These are phyloP conservation scores for Phthorimaea operculella DNA, from an alignment of 1,140 invertebrate species.

Conservation along the genomic window DNA sequence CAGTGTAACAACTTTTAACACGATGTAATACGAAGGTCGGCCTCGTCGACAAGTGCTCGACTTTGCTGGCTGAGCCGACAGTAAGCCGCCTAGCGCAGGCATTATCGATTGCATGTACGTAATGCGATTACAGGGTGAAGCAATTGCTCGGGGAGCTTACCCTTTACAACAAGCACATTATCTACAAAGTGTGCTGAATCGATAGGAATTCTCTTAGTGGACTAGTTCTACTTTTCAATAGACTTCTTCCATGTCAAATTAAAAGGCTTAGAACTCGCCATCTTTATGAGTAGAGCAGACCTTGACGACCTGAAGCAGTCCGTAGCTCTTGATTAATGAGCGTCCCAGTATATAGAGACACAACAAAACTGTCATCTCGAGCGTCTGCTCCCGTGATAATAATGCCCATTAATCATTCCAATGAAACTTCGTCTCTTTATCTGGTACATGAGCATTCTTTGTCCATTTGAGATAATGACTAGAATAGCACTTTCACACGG, in stretches of 20 bases:
- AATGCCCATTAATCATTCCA: conserved; percentile 8
- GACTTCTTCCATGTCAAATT: too few relatives aligned
- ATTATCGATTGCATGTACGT: conserved; percentile 43
- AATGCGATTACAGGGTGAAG: conserved; percentile 46
- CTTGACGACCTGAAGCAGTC: background rate
- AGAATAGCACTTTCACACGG: background rate
- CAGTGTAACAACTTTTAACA: too few relatives aligned
- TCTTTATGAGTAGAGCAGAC: background rate
- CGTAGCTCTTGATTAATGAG: conserved; percentile 8
- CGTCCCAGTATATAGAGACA: conserved; percentile 10
- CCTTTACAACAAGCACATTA: background rate
- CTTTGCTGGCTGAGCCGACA: conserved; percentile 16
- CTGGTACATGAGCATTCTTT: background rate
- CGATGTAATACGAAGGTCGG: too few relatives aligned
- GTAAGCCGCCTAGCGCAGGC: conserved; percentile 33
- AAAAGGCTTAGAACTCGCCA: too few relatives aligned
- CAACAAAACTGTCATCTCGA: conserved; percentile 11
- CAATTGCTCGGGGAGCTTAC: conserved; percentile 21
- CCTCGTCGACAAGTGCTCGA: background rate
- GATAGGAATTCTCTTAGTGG: background rate
- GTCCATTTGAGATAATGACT: conserved; percentile 1
- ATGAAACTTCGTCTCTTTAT: background rate
- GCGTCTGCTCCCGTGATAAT: conserved; percentile 11
- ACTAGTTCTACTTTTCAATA: too few relatives aligned
- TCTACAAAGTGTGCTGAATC: background rate